These are phyloP conservation scores for Dinocampus coccinellae DNA, from an alignment of 2,888 invertebrate genomes.

Conservation along the genomic window DNA sequence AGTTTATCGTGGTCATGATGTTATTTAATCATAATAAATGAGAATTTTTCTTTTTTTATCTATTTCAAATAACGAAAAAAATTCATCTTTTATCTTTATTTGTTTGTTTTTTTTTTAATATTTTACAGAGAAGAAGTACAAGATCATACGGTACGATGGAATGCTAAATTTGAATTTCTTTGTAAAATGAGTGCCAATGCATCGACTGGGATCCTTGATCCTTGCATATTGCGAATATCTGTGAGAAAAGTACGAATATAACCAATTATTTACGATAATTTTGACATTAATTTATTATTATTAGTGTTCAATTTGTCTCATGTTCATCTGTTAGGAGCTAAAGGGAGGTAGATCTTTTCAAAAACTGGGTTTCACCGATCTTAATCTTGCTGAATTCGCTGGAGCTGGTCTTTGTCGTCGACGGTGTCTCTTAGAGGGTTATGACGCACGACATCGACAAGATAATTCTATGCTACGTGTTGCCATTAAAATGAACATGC, in stretches of 20 bases:
- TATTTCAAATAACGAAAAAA: neutral
- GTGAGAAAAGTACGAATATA: conserved; percentile 85
- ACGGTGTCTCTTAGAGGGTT: conserved; percentile 94
- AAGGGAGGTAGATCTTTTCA: conserved; percentile 88
- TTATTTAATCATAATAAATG: too few species aligned
- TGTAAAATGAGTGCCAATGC: conserved; percentile 98
- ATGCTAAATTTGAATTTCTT: conserved; percentile 89
- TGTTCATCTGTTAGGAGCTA: conserved; percentile 71
- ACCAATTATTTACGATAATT: neutral
- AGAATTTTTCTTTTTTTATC: conserved; percentile 14
- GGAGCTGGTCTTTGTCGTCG: conserved; percentile 90
- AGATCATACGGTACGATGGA: conserved; percentile 95
- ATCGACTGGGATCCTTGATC: conserved; percentile 93
- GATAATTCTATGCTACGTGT: conserved; percentile 97
- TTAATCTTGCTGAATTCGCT: conserved; percentile 97
- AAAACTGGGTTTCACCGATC: conserved; percentile 97
- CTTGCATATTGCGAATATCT: conserved; percentile 92
- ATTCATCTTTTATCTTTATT: neutral
- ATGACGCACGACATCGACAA: conserved; percentile 91
- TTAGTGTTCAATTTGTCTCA: conserved; percentile 11
- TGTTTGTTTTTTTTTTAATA: neutral
- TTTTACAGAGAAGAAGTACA: conserved; percentile 91
- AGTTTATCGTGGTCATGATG: too few species aligned
- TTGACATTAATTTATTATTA: neutral
- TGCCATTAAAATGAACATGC: conserved; percentile 92